Evolutionary conservation across 2,797 vertebrate genomes (phyloP).

Genomic region (Pangasius krempfi): DNA sequence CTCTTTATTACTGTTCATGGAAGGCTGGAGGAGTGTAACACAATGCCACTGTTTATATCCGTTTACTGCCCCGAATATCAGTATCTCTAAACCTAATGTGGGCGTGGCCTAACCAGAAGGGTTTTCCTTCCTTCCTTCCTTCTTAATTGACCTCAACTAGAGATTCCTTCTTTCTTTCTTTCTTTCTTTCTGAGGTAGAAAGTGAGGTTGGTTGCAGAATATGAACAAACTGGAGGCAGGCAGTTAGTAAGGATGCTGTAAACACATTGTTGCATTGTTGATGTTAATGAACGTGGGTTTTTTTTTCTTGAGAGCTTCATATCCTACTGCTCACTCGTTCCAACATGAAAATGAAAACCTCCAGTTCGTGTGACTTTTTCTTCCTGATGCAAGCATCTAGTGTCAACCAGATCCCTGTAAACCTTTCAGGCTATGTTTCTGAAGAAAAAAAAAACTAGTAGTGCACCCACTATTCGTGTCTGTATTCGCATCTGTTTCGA

Average conservation of each 20-base stretch:
- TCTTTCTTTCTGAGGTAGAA: neutral
- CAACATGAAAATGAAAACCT: neutral
- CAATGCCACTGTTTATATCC: neutral
- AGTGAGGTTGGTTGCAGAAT: neutral
- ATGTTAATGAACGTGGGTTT: neutral
- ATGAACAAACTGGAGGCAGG: too few species aligned
- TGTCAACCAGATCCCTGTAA: too few species aligned
- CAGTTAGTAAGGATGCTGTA: too few species aligned
- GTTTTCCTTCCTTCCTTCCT: neutral
- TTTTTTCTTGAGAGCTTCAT: neutral
- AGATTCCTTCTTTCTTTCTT: neutral
- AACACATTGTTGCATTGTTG: neutral
- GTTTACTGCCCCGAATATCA: neutral
- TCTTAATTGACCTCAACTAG: neutral
- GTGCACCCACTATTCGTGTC: neutral
- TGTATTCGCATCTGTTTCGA: neutral
- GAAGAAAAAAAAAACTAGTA: too few species aligned
- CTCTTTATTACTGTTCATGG: neutral
- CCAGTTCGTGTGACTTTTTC: neutral
- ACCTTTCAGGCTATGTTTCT: too few species aligned
- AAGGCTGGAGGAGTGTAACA: neutral
- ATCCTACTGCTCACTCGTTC: neutral
- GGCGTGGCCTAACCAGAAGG: neutral
- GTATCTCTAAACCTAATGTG: neutral
- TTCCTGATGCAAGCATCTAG: too few species aligned